Percentiles rank a stretch among this genome's conserved stretches.
phyloP scores from a whole-genome alignment of 2,888 invertebrate species.

The Temnothorax ravouxi region DNA sequence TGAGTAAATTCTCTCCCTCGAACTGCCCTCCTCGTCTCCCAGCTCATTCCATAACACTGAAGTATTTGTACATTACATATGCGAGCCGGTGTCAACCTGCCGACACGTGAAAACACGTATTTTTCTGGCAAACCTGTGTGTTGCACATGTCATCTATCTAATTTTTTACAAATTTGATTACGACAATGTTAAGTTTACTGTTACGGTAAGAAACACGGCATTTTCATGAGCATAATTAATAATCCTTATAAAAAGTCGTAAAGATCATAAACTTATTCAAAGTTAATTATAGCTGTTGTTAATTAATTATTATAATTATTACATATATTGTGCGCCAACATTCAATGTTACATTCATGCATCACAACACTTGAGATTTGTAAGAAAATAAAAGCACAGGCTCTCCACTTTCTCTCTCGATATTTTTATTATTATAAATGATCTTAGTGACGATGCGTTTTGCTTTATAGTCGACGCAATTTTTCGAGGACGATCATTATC shows the following conservation, averaged over 20 bases:
- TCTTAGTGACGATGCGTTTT: constrained; percentile 31
- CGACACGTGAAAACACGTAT: constrained; percentile 83
- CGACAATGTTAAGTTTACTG: not conserved
- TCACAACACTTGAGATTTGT: not conserved
- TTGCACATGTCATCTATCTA: constrained; percentile 10
- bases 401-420: not conserved
- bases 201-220: not conserved
- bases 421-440: constrained; percentile 18
- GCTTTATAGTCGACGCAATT: not conserved
- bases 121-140: constrained; percentile 70
- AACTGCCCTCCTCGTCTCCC: constrained; percentile 40
- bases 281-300: not conserved
- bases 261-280: constrained; percentile 7
- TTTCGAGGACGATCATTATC: constrained; percentile 30
- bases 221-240: not conserved
- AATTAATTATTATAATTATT: not conserved
- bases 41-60: constrained; percentile 46
- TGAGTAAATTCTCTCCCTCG: constrained; percentile 67
- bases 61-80: constrained; percentile 73
- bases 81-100: constrained; percentile 74
- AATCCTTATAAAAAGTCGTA: not conserved
- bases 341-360: not conserved
- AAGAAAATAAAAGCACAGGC: constrained; percentile 3
- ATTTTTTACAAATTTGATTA: not conserved
- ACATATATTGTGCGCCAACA: not conserved